Base-by-base conservation (phyloP, 2,797 vertebrate genomes). In the Ctenochaetus hawaiiensis region DNA sequence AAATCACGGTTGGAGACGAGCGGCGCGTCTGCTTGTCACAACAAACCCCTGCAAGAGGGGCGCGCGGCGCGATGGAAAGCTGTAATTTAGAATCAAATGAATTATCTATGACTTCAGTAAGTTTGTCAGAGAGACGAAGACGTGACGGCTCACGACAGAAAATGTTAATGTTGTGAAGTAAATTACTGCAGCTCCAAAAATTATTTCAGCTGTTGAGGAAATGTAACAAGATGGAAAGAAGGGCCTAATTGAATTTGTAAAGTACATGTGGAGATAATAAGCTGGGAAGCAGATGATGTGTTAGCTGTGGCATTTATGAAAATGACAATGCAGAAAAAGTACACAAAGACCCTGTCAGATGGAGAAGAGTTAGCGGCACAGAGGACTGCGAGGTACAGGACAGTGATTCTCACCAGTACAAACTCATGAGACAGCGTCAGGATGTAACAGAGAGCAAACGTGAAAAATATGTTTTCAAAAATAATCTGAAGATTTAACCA, bases 1-100 rank as follows among this genome's bases (percentile, higher is more conserved):
- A 90, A 95, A 93, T 94, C 91, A 87, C 77, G 90, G 90, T 79
- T 89, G 89, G 92, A 94, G 94, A 95, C 92, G 93, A 93, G 89
- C 90, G 76, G 86, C 86, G 88, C 80, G 82, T 86, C 68, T 44
- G 84, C 86, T 88, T 96, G 95, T 96, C 95, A 96, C 90, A 96
- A 96, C 95, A 94, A 95, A 88, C 92, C 70, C 87, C 90, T 89
- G 85, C 89, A 82, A 75, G 75, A 79, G 68, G 76, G 78, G 85
- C 51, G 85, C 85, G 45, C 74, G n/a, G 84, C 43, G 20, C 80
- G 80, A 90, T 77, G 82, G 89, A 95, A 94, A 91, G 94, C 94
- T 95, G 94, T 93, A 95, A 95, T 96, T 96, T 96, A 87, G 91
- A 90, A 94, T 94, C 92, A 95, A 95, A 94, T 94, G 91, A 95